Conservation (phyloP, 2,797 vertebrate genomes). For the Poeciliopsis presidionis region DNA sequence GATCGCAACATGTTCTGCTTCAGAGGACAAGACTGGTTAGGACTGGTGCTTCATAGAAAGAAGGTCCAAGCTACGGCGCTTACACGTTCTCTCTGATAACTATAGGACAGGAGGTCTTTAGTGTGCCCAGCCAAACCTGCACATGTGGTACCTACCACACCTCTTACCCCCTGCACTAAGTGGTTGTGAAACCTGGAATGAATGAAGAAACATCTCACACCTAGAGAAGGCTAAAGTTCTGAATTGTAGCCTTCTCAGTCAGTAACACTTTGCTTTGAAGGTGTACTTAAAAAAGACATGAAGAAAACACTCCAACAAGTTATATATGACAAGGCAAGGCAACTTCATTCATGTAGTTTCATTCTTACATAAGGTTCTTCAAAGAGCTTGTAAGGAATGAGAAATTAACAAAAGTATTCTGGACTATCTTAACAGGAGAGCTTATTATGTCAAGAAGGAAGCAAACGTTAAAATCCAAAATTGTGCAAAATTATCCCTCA, state of each 20-base stretch:
- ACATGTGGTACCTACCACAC: background rate
- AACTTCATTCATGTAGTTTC: background rate
- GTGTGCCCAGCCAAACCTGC: background rate
- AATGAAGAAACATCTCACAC: background rate
- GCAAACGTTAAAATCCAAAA: too few species aligned
- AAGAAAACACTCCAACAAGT: background rate
- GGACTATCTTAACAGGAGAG: background rate
- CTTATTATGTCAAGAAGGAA: too few species aligned
- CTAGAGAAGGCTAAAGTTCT: background rate
- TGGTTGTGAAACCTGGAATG: background rate
- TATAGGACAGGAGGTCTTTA: background rate
- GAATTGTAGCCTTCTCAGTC: background rate
- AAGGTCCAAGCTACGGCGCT: background rate
- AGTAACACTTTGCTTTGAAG: background rate
- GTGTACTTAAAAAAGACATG: background rate
- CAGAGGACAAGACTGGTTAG: background rate
- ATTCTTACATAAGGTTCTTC: background rate
- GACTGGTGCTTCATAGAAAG: background rate
- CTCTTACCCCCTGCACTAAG: background rate
- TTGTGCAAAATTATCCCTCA: too few species aligned
- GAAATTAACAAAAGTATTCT: background rate
- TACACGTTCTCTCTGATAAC: background rate
- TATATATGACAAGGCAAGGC: background rate
- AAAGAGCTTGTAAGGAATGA: background rate
- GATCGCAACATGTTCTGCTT: background rate